Base-by-base conservation (phyloP, 2,113 vertebrate genomes). In the Aix galericulata region DNA sequence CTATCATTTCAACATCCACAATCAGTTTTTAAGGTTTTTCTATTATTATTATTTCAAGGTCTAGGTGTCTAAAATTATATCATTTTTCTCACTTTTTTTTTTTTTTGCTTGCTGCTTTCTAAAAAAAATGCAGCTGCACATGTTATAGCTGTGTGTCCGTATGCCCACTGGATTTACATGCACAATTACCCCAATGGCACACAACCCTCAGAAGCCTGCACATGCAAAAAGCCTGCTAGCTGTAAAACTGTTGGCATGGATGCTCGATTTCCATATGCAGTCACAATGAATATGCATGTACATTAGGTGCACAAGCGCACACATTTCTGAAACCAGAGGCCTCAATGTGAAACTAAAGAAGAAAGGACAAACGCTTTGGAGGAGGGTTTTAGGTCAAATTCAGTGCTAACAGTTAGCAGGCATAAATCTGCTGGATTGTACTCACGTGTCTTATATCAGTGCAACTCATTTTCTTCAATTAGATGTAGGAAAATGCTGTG, bases 281-380 rank as follows among this genome's bases (percentile, higher is more conserved):
- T 56, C 92, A 58, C 91, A 69, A 79, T 80, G 86, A 93, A 91
- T 89, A 92, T 85, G 88, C 92, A 92, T 82, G 89, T 80, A 92
- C 91, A 76, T 93, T 87, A 92, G 86, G 80, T 69, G 74, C 83
- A 86, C 77, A 58, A 90, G 86, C 22, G 0, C 66, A 50, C 27
- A 11, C 27, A 5, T 26, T 87, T 91, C 69, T 81, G 80, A 92
- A 89, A 76, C 40, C 1, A 22, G 71, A 93, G 66, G 81, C 88
- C 88, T 95, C 48, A 46, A 68, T 73, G 80, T 92, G 87, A 97
- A 97, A 82, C 87, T 93, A 66, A 95, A 93, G 67, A 62, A 79
- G 89, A 96, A 72, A 94, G 86, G 94, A 94, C 82, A 94, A 93
- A 86, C 31, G 27, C n/a, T 82, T 90, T 1, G 0, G 94, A 88